A percentile compares a stretch with the other conserved stretches of the same genome.
Conservation (phyloP, 2,797 vertebrate genomes). For the Sebastes reedi region DNA sequence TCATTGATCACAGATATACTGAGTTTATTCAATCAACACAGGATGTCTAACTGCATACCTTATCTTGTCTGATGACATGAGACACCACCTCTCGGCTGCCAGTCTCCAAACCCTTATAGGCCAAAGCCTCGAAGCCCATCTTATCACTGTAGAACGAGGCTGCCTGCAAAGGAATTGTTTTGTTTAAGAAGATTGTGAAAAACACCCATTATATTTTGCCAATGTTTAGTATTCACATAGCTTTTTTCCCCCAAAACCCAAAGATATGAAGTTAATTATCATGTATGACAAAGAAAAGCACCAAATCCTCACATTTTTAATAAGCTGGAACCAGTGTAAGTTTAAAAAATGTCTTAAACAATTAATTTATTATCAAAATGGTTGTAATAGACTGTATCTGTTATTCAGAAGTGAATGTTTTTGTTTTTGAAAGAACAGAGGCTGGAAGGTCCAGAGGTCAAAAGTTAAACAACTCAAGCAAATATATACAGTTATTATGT, state of each 20-base stretch:
- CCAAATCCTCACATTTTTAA: background rate
- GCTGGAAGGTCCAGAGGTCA: background rate
- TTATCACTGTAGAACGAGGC: slow-evolving; percentile 85
- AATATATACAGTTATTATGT: background rate
- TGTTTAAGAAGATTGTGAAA: background rate
- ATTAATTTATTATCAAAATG: background rate
- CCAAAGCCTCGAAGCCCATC: slow-evolving; percentile 84
- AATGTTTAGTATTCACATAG: background rate
- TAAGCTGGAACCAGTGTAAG: background rate
- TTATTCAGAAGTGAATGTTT: background rate
- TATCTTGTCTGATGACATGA: slow-evolving; percentile 84
- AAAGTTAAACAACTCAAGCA: background rate
- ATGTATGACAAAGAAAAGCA: background rate
- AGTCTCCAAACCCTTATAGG: slow-evolving; percentile 87
- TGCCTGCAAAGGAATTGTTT: slow-evolving; percentile 70
- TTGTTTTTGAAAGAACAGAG: background rate
- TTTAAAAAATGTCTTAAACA: background rate
- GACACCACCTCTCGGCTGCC: slow-evolving; percentile 83
- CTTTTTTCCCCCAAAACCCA: background rate
- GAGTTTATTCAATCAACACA: background rate
- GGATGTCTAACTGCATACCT: slow-evolving; percentile 64
- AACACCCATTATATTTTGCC: background rate
- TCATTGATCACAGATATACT: background rate
- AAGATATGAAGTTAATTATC: background rate
- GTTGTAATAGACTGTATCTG: background rate